Conservation (phyloP, 2,888 invertebrate genomes). For the Stenurella melanura region DNA sequence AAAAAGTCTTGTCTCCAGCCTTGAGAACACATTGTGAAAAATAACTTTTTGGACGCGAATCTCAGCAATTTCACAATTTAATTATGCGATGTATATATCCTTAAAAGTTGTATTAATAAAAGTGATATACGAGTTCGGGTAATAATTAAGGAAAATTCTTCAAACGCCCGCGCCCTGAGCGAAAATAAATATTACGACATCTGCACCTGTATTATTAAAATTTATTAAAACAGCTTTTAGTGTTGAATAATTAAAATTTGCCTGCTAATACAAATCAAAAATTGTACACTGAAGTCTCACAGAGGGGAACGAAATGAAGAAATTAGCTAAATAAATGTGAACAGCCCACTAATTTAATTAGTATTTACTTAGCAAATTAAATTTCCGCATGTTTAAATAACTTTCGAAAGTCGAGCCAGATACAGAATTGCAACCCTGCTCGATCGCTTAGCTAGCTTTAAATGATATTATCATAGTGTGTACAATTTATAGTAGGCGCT, state of each 20-base stretch:
- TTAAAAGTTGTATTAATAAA: constrained; percentile 19
- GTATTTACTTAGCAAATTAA: constrained; percentile 54
- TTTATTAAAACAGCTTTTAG: constrained; percentile 36
- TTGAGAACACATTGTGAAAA: background rate
- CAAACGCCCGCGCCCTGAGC: background rate
- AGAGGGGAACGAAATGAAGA: constrained; percentile 48
- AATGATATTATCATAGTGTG: background rate
- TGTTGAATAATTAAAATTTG: constrained; percentile 42
- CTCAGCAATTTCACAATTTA: background rate
- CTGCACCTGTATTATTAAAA: constrained; percentile 42
- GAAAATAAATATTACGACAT: constrained; percentile 41
- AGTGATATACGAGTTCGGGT: constrained; percentile 16
- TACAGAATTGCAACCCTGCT: background rate
- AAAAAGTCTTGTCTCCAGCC: background rate
- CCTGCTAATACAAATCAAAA: constrained; percentile 41
- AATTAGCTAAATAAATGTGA: constrained; percentile 55
- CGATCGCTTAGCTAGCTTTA: background rate
- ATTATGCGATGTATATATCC: background rate
- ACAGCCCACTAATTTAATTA: constrained; percentile 55
- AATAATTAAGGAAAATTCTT: constrained; percentile 37
- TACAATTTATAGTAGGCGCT: background rate
- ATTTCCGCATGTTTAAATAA: constrained; percentile 39
- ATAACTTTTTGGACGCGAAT: background rate
- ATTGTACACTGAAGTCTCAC: constrained; percentile 35
- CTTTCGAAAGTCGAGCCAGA: background rate